Evolutionary conservation across 2,797 vertebrate species (phyloP).

Genomic region (Chaenodraco wilsoni): DNA sequence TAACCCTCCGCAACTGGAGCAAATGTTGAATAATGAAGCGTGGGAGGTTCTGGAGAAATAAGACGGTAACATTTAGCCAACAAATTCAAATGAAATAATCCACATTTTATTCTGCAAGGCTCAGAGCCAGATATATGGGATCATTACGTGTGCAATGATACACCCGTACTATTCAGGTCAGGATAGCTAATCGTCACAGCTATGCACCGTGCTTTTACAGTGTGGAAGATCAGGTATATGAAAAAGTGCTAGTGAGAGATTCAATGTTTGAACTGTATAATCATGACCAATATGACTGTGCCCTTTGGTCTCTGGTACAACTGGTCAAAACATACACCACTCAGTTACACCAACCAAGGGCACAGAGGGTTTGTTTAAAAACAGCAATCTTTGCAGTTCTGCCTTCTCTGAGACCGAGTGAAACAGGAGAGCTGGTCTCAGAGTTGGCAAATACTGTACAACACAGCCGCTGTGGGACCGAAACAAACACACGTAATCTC

Average conservation of each 20-base stretch:
- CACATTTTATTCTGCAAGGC: constrained; percentile 16
- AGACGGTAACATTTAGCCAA: constrained; percentile 33
- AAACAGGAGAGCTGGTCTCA: constrained; percentile 52
- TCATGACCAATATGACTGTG: neutral
- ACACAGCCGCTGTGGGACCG: constrained; percentile 36
- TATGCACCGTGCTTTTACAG: too few species aligned
- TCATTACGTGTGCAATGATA: constrained; percentile 3
- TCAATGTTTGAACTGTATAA: neutral
- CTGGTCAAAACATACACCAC: constrained; percentile 1
- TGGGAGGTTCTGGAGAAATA: constrained; percentile 47
- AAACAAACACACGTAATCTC: constrained; percentile 46
- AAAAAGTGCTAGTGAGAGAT: constrained; percentile 5
- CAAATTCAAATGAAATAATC: constrained; percentile 27
- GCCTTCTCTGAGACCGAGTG: constrained; percentile 33
- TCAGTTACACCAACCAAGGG: neutral
- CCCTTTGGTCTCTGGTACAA: constrained; percentile 4
- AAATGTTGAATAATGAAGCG: constrained; percentile 77
- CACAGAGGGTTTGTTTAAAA: constrained; percentile 8
- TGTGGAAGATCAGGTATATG: neutral
- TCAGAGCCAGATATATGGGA: constrained; percentile 15
- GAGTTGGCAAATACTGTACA: constrained; percentile 47
- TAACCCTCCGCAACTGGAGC: constrained; percentile 73
- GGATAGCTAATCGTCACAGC: too few species aligned
- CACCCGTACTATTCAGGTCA: neutral
- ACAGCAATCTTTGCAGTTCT: constrained; percentile 16